Evolutionary conservation across 1,140 invertebrate genomes (phyloP).

Genomic region (Drosophila kepulauana): DNA sequence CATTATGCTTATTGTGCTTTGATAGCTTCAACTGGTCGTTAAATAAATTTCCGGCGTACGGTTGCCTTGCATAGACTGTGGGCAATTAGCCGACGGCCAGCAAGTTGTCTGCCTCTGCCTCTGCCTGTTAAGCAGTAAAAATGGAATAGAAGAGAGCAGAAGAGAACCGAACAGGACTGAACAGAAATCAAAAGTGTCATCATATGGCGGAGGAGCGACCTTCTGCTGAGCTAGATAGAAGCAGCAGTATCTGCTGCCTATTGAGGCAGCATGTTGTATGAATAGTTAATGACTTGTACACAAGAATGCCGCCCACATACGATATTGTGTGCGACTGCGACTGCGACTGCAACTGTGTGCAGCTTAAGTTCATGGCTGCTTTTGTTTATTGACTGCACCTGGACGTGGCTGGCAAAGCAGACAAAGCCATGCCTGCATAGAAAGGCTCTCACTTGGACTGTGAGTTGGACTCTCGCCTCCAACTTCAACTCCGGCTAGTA

Average conservation of each 20-base stretch:
- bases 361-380: slow-evolving; percentile 55
- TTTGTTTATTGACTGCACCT: slow-evolving; percentile 50
- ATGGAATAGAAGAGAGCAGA: neutral
- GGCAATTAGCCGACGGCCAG: slow-evolving; percentile 36
- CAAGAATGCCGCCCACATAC: slow-evolving; percentile 27
- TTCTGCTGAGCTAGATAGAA: slow-evolving; percentile 3
- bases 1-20: slow-evolving; percentile 56
- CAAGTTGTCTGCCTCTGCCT: neutral
- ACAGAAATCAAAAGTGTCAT: slow-evolving; percentile 55
- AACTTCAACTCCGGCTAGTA: neutral
- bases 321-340: slow-evolving; percentile 8
- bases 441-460: neutral
- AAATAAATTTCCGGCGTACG: slow-evolving; percentile 45
- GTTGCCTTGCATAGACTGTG: slow-evolving; percentile 15
- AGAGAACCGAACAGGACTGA: neutral
- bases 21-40: slow-evolving; percentile 51
- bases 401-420: slow-evolving; percentile 10
- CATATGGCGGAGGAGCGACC: slow-evolving; percentile 16
- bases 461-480: neutral
- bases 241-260: slow-evolving; percentile 8
- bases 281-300: slow-evolving; percentile 72
- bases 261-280: slow-evolving; percentile 59
- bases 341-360: slow-evolving; percentile 24
- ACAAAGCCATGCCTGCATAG: slow-evolving; percentile 3
- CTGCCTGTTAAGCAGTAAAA: slow-evolving; percentile 1